These are phyloP conservation scores for Sitta carolinensis DNA, from an alignment of 2,797 vertebrate genomes.

Conservation along the genomic window DNA sequence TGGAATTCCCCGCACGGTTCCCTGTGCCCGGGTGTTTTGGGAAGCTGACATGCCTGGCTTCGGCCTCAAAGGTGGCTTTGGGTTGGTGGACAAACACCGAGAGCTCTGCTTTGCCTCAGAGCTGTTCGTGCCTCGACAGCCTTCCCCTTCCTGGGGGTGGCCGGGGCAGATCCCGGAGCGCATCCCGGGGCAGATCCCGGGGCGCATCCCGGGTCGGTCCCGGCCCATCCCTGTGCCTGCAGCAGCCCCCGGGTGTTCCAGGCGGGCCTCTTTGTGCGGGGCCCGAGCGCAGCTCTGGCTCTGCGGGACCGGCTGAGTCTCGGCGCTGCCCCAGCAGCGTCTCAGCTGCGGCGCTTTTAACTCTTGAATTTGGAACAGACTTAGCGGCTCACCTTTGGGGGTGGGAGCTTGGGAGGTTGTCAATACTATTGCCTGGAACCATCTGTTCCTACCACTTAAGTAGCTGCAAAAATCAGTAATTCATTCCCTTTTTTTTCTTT, in stretches of 20 bases:
- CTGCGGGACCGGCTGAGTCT: neutral
- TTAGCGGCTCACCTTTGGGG: constrained; percentile 56
- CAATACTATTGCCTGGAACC: constrained; percentile 53
- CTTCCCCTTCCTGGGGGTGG: neutral
- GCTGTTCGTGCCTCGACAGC: neutral
- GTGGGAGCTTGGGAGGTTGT: constrained; percentile 45
- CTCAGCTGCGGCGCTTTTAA: neutral
- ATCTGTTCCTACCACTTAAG: constrained; percentile 45
- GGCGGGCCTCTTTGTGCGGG: neutral
- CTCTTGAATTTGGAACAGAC: constrained; percentile 33
- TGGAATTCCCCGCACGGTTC: neutral
- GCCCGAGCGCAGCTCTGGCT: neutral
- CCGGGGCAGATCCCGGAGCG: too few species aligned
- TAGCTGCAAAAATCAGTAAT: constrained; percentile 36
- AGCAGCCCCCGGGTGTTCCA: too few species aligned
- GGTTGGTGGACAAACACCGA: neutral
- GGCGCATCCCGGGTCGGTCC: neutral
- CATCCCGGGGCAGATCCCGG: too few species aligned
- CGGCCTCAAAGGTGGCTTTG: neutral
- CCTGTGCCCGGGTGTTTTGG: neutral
- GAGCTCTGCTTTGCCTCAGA: neutral
- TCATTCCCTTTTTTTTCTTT: neutral
- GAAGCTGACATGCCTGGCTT: neutral
- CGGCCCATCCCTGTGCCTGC: accelerated
- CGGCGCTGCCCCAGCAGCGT: accelerated